Evolutionary conservation across 2,113 vertebrate genomes (phyloP), one percentile per base, ranked within the genome.

Genomic region (Furnarius figulus): DNA sequence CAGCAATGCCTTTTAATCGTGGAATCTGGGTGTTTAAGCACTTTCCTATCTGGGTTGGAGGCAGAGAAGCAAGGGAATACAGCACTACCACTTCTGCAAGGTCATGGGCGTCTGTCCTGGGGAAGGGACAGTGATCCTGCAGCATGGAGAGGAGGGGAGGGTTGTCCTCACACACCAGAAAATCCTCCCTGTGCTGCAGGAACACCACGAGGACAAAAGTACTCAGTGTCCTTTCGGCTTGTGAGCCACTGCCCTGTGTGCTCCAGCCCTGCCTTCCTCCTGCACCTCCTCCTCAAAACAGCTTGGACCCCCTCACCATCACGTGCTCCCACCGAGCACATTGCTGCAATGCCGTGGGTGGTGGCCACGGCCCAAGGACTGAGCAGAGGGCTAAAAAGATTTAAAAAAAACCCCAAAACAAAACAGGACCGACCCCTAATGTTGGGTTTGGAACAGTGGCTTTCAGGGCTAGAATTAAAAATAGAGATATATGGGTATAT

Each of bases 381-480:
- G 68, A 72, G 71, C 81, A 25, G 84, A 55, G 65, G 46, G 74
- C 75, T 72, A 49, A 14, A 73, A 61, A 6, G 5, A 42, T 11
- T 77, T 7, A 4, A 42, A 78, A 79, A 49, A 6, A 2, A 0
- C 8, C 6, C 39, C 55, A 8, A 79, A 88, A 30, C 56, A 3
- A 52, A 70, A 42, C 59, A 46, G 68, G 67, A 62, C n/a, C 23
- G 74, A 93, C 44, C 84, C 46, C 68, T 76, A 39, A 11, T 0
- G 23, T 8, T 30, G 72, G 87, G 35, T 49, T 62, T 15, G 88
- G 79, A 66, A 67, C 23, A 39, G 74, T 50, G 66, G 80, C 75
- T 75, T 87, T 80, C 66, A 76, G 85, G 37, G 12, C 92, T 90
- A 49, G 87, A 80, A 91, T 90, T 95, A 94, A 95, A 97, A 97